Conservation (phyloP, 2,113 vertebrate genomes). For the Raja brachyura region DNA sequence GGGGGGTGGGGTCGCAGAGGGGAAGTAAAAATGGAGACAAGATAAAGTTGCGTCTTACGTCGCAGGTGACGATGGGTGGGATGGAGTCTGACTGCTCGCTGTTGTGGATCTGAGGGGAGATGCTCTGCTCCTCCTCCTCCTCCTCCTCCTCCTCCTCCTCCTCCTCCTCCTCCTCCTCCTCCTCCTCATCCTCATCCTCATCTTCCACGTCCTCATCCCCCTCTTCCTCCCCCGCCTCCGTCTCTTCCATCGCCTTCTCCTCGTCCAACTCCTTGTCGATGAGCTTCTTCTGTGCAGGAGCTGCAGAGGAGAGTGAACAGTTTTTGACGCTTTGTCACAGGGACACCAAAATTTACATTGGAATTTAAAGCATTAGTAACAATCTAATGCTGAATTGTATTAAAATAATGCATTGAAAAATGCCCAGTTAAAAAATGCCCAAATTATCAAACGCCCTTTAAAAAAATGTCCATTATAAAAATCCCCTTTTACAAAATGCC, state of each 20-base stretch:
- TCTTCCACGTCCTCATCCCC: background rate
- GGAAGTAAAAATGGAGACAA: background rate
- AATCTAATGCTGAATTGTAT: no score
- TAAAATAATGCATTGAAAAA: no score
- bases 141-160: slow-evolving; percentile 38
- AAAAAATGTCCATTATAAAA: no score
- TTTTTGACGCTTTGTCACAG: background rate
- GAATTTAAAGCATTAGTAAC: no score
- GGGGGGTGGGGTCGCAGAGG: no score
- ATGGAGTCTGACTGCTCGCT: background rate
- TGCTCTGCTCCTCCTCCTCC: background rate
- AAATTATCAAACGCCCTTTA: no score
- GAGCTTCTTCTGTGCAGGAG: background rate
- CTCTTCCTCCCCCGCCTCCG: background rate
- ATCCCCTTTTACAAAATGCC: no score
- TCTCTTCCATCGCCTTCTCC: background rate
- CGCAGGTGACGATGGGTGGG: slow-evolving; percentile 20
- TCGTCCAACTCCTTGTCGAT: background rate
- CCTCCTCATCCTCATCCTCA: background rate
- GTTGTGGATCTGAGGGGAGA: background rate
- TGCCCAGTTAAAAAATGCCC: no score
- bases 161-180: background rate
- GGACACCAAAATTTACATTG: no score
- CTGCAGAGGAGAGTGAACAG: background rate
- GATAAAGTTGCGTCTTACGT: slow-evolving; percentile 28